Base-by-base conservation (phyloP, 2,888 invertebrate genomes). In the Apotomis capreana region DNA sequence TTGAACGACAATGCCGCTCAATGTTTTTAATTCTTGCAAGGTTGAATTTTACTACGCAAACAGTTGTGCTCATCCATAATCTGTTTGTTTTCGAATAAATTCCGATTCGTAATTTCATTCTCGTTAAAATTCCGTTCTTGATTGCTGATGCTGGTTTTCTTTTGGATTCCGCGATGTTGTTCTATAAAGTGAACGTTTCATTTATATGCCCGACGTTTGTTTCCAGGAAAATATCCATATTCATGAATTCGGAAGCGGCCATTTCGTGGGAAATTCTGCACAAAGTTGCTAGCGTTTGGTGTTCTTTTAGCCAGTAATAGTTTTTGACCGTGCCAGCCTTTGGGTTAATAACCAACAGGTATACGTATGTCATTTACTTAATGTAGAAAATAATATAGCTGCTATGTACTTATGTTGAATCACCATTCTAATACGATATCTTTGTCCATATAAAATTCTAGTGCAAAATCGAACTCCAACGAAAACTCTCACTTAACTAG, bases 191-290 rank as follows among this genome's bases (percentile, higher is more conserved):
- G 62, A 71, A 26, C 68, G 68, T 68, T 71, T 68, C 68, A 72
- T 72, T 72, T 63, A 72, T 70, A 70, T 54, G 62, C 52, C 58
- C 63, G 68, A 63, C 68, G 64, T 57, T 69, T 58, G 68, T 63
- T 72, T 59, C 63, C 68, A 63, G 58, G 67, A 59, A 68, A 72
- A 68, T 71, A 72, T 72, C 62, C 72, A 72, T 72, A 72, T 72
- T 72, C 72, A 72, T 72, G 63, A 52, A 68, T 63, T 72, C 54
- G 68, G 54, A 68, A 68, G n/a, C 72, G 63, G 68, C 68, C 49
- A 59, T 72, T 72, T 72, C 58, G 63, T 46, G 68, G 63, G 49
- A 63, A 72, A 63, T 72, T 68, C 58, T 37, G 54, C 68, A 63
- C 52, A 54, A 68, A 59, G 58, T 72, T 68, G 13, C 62, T 61